Evolutionary conservation across 2,797 vertebrate species (phyloP).

Genomic region (Hoplostethus mediterraneus): DNA sequence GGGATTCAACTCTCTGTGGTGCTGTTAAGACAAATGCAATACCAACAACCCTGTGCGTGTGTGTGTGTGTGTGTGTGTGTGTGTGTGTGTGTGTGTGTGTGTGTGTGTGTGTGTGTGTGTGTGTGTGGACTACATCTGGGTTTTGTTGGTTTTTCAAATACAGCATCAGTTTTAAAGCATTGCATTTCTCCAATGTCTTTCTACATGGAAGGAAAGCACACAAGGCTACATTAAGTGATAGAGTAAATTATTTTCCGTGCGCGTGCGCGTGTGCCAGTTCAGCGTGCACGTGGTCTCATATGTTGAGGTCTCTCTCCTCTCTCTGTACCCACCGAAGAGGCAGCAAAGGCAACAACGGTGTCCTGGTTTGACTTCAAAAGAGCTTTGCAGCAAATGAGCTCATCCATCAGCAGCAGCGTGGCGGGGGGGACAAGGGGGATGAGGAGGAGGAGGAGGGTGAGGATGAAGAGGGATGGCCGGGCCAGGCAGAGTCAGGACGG

Average conservation of each 20-base stretch:
- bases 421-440: slow-evolving; percentile 60
- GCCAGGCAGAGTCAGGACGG: slow-evolving; percentile 30
- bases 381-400: slow-evolving; percentile 84
- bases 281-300: slow-evolving; percentile 8
- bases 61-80: neutral
- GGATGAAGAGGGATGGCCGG: slow-evolving; percentile 51
- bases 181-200: slow-evolving; percentile 6
- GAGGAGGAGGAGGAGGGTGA: slow-evolving; percentile 48
- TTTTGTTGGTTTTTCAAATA: slow-evolving; percentile 8
- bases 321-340: slow-evolving; percentile 36
- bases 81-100: slow-evolving; percentile 17
- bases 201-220: too few species aligned
- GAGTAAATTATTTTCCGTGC: neutral
- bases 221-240: too few species aligned
- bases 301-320: slow-evolving; percentile 36
- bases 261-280: neutral
- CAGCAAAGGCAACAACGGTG: slow-evolving; percentile 60
- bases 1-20: slow-evolving; percentile 52
- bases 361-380: slow-evolving; percentile 72
- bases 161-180: neutral
- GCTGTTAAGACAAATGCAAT: slow-evolving; percentile 60
- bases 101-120: slow-evolving; percentile 11
- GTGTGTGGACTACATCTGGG: neutral
- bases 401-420: slow-evolving; percentile 79
- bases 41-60: slow-evolving; percentile 13